Evolutionary conservation across 2,113 vertebrate species (phyloP).

Genomic region (Leptocoma aspasia): DNA sequence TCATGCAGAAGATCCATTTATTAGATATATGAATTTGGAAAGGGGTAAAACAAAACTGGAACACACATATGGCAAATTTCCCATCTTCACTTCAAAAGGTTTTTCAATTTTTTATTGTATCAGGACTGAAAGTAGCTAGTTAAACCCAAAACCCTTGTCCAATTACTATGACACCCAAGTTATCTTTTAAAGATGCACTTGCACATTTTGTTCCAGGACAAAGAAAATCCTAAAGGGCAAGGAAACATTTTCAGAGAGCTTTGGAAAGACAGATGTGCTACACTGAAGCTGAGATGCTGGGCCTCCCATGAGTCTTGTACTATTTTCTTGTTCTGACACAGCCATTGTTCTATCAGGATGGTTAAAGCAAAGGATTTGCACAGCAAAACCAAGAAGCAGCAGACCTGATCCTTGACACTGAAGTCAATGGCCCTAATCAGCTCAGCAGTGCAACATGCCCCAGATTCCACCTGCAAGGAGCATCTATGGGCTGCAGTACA

Average conservation of each 20-base stretch:
- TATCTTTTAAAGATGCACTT: background rate
- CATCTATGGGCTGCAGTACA: fast-evolving
- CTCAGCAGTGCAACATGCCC: background rate
- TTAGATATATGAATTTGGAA: conserved; percentile 37
- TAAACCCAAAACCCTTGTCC: background rate
- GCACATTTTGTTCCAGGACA: background rate
- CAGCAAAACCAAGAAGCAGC: background rate
- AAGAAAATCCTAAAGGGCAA: conserved; percentile 5
- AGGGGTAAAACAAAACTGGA: conserved; percentile 18
- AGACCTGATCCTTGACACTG: background rate
- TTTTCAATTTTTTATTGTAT: background rate
- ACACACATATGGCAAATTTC: background rate
- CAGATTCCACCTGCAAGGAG: background rate
- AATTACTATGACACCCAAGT: background rate
- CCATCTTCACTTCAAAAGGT: background rate
- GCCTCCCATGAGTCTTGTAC: background rate
- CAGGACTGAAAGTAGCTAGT: background rate
- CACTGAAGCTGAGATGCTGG: background rate
- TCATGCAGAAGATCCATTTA: conserved; percentile 44
- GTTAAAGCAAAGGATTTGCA: background rate
- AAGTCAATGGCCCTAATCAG: background rate
- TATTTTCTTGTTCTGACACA: background rate
- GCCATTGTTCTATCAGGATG: background rate
- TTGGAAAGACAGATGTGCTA: background rate
- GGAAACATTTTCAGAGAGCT: background rate